Conservation (phyloP, 2,113 vertebrate genomes). For the Pedetes capensis region DNA sequence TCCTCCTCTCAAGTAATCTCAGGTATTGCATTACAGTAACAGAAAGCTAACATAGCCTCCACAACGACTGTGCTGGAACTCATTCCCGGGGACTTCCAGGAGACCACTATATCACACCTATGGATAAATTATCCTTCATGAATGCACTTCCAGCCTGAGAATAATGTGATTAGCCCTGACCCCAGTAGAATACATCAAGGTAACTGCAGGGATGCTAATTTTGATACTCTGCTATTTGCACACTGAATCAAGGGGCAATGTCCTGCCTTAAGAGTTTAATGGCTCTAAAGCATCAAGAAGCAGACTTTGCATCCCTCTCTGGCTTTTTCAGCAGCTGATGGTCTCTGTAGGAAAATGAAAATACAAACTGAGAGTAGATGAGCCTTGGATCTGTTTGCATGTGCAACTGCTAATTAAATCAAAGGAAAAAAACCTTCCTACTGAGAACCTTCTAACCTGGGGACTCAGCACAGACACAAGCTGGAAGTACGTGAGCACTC, state of each 20-base stretch:
- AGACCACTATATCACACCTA: constrained; percentile 15
- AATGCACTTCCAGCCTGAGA: constrained; percentile 32
- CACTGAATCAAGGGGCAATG: constrained; percentile 65
- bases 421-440: constrained; percentile 36
- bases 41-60: neutral
- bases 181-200: constrained; percentile 51
- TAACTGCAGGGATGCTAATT: constrained; percentile 60
- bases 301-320: constrained; percentile 38
- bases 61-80: neutral
- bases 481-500: neutral
- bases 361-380: constrained; percentile 14
- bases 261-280: constrained; percentile 68
- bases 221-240: constrained; percentile 62
- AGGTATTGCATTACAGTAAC: neutral
- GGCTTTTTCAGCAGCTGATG: constrained; percentile 67
- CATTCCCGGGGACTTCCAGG: constrained; percentile 21
- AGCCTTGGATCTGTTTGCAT: constrained; percentile 38
- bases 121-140: constrained; percentile 59
- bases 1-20: neutral
- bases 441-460: constrained; percentile 12
- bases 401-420: constrained; percentile 67
- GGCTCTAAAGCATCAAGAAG: constrained; percentile 43
- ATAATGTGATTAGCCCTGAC: constrained; percentile 51
- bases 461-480: neutral
- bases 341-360: constrained; percentile 65